Conservation (phyloP, 1,140 invertebrate species). For the Drosophila lowei region DNA sequence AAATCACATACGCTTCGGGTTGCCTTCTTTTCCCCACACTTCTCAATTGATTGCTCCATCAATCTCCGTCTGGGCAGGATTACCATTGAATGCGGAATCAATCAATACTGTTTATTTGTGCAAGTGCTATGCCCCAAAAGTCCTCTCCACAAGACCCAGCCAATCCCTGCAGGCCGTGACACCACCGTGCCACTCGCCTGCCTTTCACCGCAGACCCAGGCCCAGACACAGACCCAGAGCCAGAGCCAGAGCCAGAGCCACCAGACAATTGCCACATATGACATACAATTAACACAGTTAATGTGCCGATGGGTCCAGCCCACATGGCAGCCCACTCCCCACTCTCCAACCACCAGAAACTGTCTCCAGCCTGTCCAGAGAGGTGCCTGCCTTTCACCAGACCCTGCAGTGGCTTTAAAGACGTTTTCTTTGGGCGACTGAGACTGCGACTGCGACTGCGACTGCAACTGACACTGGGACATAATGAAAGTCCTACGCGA, state of each 20-base stretch:
- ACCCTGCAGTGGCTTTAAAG: slow-evolving; percentile 37
- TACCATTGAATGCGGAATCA: slow-evolving; percentile 8
- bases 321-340: slow-evolving; percentile 32
- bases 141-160: slow-evolving; percentile 4
- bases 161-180: slow-evolving; percentile 32
- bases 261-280: slow-evolving; percentile 42
- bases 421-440: slow-evolving; percentile 18
- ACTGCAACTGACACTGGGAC: slow-evolving; percentile 8
- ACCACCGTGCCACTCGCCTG: slow-evolving; percentile 18
- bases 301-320: slow-evolving; percentile 48
- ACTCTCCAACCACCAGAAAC: slow-evolving; percentile 5
- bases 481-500: slow-evolving; percentile 68
- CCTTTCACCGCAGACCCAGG: slow-evolving; percentile 49
- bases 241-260: neutral
- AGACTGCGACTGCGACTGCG: no score
- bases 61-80: no score
- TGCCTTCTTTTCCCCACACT: no score
- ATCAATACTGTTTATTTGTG: slow-evolving; percentile 13
- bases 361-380: slow-evolving; percentile 24
- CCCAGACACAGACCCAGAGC: no score
- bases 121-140: slow-evolving; percentile 1
- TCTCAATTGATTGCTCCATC: no score
- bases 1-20: no score
- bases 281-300: slow-evolving; percentile 70
- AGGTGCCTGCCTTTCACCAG: slow-evolving; percentile 53